These are phyloP conservation scores for Dunckerocampus dactyliophorus DNA, from an alignment of 2,113 vertebrate genomes.

Conservation along the genomic window DNA sequence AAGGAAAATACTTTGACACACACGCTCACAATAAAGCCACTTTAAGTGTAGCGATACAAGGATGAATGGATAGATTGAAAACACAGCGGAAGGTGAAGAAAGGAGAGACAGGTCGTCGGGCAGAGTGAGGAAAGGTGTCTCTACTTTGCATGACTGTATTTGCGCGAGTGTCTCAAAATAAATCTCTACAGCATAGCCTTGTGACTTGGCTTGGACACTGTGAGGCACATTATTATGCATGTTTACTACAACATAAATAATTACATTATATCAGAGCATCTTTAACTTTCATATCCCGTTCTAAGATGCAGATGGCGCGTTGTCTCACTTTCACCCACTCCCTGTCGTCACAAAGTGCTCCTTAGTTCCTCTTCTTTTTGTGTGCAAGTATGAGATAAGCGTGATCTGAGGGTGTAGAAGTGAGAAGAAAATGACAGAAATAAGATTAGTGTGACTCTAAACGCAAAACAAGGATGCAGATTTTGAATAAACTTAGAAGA, in stretches of 20 bases:
- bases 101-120: conserved; percentile 7
- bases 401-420: conserved; percentile 2
- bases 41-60: conserved; percentile 16
- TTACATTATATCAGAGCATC: no score
- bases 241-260: conserved; percentile 27
- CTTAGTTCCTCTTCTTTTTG: conserved; percentile 24
- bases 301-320: conserved; percentile 43
- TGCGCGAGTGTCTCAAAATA: conserved; percentile 47
- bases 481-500: conserved; percentile 36
- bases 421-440: conserved; percentile 12
- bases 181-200: conserved; percentile 23
- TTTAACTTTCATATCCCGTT: conserved; percentile 20
- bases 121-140: conserved; percentile 12
- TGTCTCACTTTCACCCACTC: conserved; percentile 49
- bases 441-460: conserved; percentile 5
- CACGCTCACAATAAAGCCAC: conserved; percentile 13
- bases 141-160: conserved; percentile 54
- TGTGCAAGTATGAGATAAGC: conserved; percentile 6
- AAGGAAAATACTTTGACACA: conserved; percentile 19
- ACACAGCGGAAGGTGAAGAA: conserved; percentile 8
- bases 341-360: conserved; percentile 18
- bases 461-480: background rate
- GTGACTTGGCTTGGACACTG: conserved; percentile 27
- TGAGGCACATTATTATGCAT: conserved; percentile 30
- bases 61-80: conserved; percentile 37